Base-by-base conservation (phyloP, 2,888 invertebrate species). In the Urechis unicinctus region DNA sequence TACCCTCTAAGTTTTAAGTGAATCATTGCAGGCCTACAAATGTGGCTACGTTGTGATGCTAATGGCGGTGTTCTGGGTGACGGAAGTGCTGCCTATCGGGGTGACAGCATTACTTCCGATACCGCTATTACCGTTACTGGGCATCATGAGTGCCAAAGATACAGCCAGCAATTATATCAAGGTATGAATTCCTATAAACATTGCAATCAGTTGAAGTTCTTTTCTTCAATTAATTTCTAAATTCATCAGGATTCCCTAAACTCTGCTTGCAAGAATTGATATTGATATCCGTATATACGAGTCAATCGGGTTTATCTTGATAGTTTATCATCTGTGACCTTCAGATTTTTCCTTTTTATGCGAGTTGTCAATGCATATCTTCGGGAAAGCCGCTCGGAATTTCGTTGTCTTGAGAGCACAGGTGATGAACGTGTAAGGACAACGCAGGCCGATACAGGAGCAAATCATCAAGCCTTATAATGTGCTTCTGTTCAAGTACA, bases 1-100 rank as follows among this genome's bases (percentile, higher is more conserved):
- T n/a, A n/a, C n/a, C n/a, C n/a, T n/a, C n/a, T n/a, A n/a, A n/a
- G n/a, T n/a, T n/a, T n/a, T n/a, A 43, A 2, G 43, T 43, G 6
- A 43, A 43, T 13, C 5, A 5, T 13, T 36, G 9, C 63, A 72
- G 71, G 70, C 68, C 52, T 62, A 66, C 56, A 58, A 57, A 64
- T 70, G 70, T 62, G 72, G 66, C 1, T 72, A 70, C 52, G 67
- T 64, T 5, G 61, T 72, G 4, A 52, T 66, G n/a, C 52, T 72
- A 26, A 71, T 73, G 71, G 72, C 72, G 2, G 53, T 69, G 3
- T 72, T 62, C 60, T 73, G 73, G 73, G 61, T 71, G 48, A 64
- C 69, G 22, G 72, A 72, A 53, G 62, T 67, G 4, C 56, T 73
- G 6, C 73, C 73, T 0, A 66, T 72, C 2, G 62, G 68, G 4